Conservation (phyloP, 2,113 vertebrate genomes). For the Patagioenas fasciata region DNA sequence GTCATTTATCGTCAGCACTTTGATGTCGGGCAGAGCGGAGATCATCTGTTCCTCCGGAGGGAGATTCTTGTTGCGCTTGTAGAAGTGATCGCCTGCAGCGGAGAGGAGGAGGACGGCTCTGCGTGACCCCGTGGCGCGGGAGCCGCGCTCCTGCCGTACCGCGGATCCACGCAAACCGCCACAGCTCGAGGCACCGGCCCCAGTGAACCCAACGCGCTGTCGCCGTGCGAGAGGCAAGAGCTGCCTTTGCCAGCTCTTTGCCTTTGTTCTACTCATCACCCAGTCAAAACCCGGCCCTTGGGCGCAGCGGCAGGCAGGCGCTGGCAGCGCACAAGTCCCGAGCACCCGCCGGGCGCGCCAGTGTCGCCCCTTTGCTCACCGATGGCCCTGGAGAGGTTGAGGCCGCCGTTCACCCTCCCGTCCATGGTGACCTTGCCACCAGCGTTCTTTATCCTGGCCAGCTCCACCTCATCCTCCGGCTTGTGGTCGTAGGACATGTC, state of each 20-base stretch:
- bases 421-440: slow-evolving; percentile 99
- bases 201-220: neutral
- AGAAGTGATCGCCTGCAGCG: slow-evolving; percentile 93
- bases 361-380: slow-evolving; percentile 74
- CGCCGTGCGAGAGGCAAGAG: neutral
- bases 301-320: neutral
- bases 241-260: neutral
- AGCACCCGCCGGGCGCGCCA: neutral
- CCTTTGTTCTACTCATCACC: neutral
- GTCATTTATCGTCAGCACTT: slow-evolving; percentile 91
- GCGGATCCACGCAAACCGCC: neutral
- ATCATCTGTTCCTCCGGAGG: slow-evolving; percentile 98
- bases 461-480: slow-evolving; percentile 94
- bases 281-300: too few relatives aligned
- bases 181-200: neutral
- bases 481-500: slow-evolving; percentile 99
- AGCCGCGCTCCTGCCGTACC: too few relatives aligned
- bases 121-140: too few relatives aligned
- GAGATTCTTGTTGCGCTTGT: slow-evolving; percentile 94
- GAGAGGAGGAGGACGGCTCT: neutral
- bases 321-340: fast-evolving
- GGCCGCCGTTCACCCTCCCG: slow-evolving; percentile 93
- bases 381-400: slow-evolving; percentile 96
- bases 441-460: slow-evolving; percentile 95
- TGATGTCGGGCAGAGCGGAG: slow-evolving; percentile 93